Evolutionary conservation across 2,888 invertebrate species (phyloP), one percentile per base, ranked within the genome.

Genomic region (Cyclophora albipunctata): DNA sequence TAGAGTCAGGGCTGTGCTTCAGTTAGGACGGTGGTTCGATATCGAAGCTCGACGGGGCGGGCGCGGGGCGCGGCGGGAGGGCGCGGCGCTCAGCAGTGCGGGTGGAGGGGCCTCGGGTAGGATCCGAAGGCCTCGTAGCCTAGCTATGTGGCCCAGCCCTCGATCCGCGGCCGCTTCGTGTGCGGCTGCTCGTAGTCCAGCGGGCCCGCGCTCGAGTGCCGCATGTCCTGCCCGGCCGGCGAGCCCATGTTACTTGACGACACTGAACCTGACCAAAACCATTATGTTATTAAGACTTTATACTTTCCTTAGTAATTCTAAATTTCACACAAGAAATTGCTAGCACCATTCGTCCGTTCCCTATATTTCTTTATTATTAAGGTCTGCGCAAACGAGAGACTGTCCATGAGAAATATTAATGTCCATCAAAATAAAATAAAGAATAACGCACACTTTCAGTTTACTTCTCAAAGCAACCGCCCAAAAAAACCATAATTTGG

Each of bases 81-180:
- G 69, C 64, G 59, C 64, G 70, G 63, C 20, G 43, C 63, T 70
- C 80, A 88, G 84, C 86, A 87, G 86, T 88, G 88, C 81, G 86
- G 88, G 72, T 87, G 85, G 59, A 88, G 70, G 69, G 87, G 86
- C 86, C 84, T 85, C 73, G 86, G 84, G 71, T 83, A 84, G 52
- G 81, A 63, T 57, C 87, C 88, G 81, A 83, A 88, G 87, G 82
- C 87, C 82, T 86, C 85, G 58, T 77, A 73, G 83, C 81, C 79
- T 80, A 85, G 92, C 95, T 95, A 96, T 93, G 96, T 95, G 82
- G 94, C 93, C 97, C 98, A 98, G 57, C 94, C 94, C 78, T 97
- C 97, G 77, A 97, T 93, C 83, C 97, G 93, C 71, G 95, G 93
- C 78, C 97, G 92, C 89, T 98, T 98, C 83, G 94, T 77, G 72